Evolutionary conservation across 2,113 vertebrate species (phyloP), one percentile per base, ranked within the genome.

Genomic region (Pimephales promelas): DNA sequence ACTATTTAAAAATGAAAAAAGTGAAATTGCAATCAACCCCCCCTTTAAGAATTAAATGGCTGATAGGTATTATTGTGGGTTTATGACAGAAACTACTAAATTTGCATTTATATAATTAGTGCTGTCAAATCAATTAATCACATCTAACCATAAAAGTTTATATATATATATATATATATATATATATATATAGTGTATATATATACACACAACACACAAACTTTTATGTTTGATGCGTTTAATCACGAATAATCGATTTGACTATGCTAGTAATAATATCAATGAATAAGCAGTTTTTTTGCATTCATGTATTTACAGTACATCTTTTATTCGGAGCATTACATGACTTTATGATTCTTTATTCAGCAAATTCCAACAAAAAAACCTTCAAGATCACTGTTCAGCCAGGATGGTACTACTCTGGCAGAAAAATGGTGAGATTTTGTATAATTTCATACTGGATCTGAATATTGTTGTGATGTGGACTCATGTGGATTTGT

Each of bases 371-470:
- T 59, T 85, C 89, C 89, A 96, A 96, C 92, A 95, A 96, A 82
- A 98, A 96, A 71, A 86, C 94, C 0, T 98, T 99, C 88, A 95
- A 94, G 87, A 89, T 94, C 0, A 96, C 90, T 2, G 93, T 98
- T 76, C 94, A 92, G 83, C 95, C 95, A 0, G 97, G 97, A 90
- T 99, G 97, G 97, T 93, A 96, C 89, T 98, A 97, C 90, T 95
- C 98, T 1, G 97, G 97, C 81, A 94, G 97, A 86, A 99, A 96
- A 91, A 99, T 97, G 97, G 98, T 99, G 89, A 96, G 95, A 43
- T 11, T 31, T 74, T 49, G 45, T 10, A 26, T 24, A 71, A 45
- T 4, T 47, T 45, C 22, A 45, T 20, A 47, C 16, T 34, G 20
- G 47, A 0, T 59, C 6, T 40, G 40, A 62, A 31, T 73, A 31